phyloP scores from a whole-genome alignment of 1,140 invertebrate species.

The Matsumurasca onukii region DNA sequence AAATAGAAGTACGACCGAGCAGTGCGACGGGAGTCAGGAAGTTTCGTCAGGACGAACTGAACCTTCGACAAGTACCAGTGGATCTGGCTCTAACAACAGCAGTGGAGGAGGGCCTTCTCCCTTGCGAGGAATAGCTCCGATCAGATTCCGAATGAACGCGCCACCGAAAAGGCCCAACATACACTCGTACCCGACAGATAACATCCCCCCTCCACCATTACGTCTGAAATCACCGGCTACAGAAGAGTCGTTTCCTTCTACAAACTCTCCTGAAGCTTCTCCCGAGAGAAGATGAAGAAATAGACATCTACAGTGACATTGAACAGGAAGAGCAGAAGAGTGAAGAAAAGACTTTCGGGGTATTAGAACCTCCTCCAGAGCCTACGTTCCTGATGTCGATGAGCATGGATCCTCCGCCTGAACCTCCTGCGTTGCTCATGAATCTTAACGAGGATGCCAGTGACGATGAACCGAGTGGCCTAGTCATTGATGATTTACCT shows the following conservation, averaged over 20 bases:
- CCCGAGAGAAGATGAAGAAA: slow-evolving; percentile 45
- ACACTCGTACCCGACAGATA: slow-evolving; percentile 14
- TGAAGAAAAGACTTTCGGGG: slow-evolving; percentile 32
- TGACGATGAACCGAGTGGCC: slow-evolving; percentile 61
- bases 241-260: not conserved
- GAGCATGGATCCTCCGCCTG: slow-evolving; percentile 50
- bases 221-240: not conserved
- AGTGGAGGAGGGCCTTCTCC: not conserved
- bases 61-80: not conserved
- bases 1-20: not conserved
- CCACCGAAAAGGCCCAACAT: slow-evolving; percentile 28
- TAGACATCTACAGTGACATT: slow-evolving; percentile 59
- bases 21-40: not conserved
- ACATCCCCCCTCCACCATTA: slow-evolving; percentile 14
- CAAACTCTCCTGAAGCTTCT: slow-evolving; percentile 31
- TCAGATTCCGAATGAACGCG: slow-evolving; percentile 28
- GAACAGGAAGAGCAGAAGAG: slow-evolving; percentile 44
- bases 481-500: slow-evolving; percentile 61
- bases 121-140: slow-evolving; percentile 23
- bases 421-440: slow-evolving; percentile 55
- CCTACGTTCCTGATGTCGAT: slow-evolving; percentile 23
- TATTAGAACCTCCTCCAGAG: slow-evolving; percentile 32
- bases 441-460: slow-evolving; percentile 52
- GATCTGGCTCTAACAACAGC: not conserved
- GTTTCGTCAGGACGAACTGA: not conserved